Evolutionary conservation across 2,888 invertebrate genomes (phyloP), one percentile per base, ranked within the genome.

Genomic region (Drosophila anomalata): DNA sequence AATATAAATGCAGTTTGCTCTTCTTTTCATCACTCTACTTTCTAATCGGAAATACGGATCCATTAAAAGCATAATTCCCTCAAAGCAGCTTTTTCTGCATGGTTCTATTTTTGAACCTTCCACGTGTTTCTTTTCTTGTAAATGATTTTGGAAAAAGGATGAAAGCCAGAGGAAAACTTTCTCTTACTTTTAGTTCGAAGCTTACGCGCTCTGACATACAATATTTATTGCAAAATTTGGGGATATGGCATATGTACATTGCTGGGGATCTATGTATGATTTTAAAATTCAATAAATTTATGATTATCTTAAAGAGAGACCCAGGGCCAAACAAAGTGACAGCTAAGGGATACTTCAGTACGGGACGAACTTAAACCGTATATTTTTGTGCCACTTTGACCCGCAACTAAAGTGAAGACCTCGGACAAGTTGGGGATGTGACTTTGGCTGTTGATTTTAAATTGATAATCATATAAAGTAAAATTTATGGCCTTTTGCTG

Each of bases 221-320:
- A 50, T 76, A 82, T 82, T 87, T 76, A 87, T 70, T 69, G 39
- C 39, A 48, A 29, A 56, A 60, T 51, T 59, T 70, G 22, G 22
- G 22, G 22, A 24, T 24, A 24, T 24, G 55, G 58, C 70, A 71
- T 53, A n/a, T n/a, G n/a, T n/a, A 69, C 53, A 46, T 65, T 36
- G 36, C 39, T 73, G 31, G 53, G 58, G 50, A 29, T 66, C 50
- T 50, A 50, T 44, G 65, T 48, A 39, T 47, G 66, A 69, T 73
- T 87, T 78, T 75, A 81, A 87, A 87, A 87, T 85, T 84, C 90
- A 89, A 90, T 90, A 90, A 89, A 90, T 89, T 87, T 89, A 87
- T 88, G 90, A 88, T 88, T 87, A 85, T 88, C 69, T 50, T 56
- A 66, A 58, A 55, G 60, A 73, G 24, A 41, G 41, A 66, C n/a